A percentile compares a stretch with the other conserved stretches of the same genome.
Conservation (phyloP, 2,113 vertebrate species). For the Empidonax traillii region DNA sequence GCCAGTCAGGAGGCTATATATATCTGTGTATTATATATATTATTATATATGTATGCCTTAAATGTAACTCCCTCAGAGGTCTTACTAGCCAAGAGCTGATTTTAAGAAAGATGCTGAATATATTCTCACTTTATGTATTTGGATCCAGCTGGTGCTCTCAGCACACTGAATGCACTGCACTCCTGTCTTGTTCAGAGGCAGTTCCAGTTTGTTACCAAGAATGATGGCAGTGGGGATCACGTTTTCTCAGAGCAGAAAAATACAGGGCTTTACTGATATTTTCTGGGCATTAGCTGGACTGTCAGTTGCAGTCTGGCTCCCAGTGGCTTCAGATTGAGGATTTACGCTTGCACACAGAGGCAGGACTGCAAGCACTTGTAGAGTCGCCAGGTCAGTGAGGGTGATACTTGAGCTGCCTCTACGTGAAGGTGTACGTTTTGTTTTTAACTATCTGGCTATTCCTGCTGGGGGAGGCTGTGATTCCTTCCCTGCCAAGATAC, state of each 20-base stretch:
- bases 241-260: neutral
- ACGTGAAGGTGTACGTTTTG: neutral
- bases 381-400: neutral
- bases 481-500: neutral
- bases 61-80: neutral
- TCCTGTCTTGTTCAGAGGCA: neutral
- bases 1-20: neutral
- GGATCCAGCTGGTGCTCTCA: neutral
- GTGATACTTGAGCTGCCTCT: neutral
- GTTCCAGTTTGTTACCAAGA: neutral
- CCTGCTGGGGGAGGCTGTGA: neutral
- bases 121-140: neutral
- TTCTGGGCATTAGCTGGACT: neutral
- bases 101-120: neutral
- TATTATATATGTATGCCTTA: neutral
- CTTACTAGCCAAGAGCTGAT: neutral
- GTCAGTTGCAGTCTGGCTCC: neutral
- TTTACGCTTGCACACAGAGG: neutral
- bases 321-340: neutral
- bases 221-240: neutral
- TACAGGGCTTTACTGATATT: neutral
- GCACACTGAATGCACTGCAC: neutral
- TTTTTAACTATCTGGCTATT: neutral
- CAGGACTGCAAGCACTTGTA: neutral
- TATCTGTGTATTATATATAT: neutral